These are phyloP conservation scores for Eugnorisma glareosa DNA, from an alignment of 2,888 invertebrate species.

Conservation along the genomic window DNA sequence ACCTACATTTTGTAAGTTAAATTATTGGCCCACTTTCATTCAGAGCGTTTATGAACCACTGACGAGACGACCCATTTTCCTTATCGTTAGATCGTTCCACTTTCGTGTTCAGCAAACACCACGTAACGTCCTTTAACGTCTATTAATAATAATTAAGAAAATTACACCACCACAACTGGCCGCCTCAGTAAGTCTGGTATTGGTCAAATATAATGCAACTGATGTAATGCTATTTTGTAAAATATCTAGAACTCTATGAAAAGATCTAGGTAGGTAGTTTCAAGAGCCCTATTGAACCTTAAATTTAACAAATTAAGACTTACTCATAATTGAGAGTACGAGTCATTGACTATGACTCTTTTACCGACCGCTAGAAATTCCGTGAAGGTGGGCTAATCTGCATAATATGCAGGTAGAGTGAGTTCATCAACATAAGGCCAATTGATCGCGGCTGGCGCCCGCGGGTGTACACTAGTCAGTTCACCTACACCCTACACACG, in stretches of 20 bases:
- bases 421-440: constrained; percentile 82
- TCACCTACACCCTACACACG: constrained; percentile 30
- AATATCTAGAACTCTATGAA: neutral
- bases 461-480: constrained; percentile 42
- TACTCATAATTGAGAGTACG: constrained; percentile 19
- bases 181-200: constrained; percentile 11
- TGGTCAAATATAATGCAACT: neutral
- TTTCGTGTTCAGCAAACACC: constrained; percentile 76
- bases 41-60: constrained; percentile 78
- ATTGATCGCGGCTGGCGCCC: constrained; percentile 74
- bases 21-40: constrained; percentile 84
- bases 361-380: constrained; percentile 64
- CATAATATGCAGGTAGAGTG: constrained; percentile 83
- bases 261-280: neutral
- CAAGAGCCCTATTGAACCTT: neutral
- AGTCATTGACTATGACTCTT: constrained; percentile 63
- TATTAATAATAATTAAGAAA: constrained; percentile 59
- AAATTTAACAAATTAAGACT: constrained; percentile 39
- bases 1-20: constrained; percentile 85
- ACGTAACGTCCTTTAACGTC: constrained; percentile 72
- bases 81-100: constrained; percentile 87
- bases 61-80: constrained; percentile 84
- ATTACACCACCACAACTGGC: constrained; percentile 20
- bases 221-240: constrained; percentile 5
- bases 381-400: constrained; percentile 75